phyloP scores from a whole-genome alignment of 1,140 invertebrate species.

The Drosophila simulans region DNA sequence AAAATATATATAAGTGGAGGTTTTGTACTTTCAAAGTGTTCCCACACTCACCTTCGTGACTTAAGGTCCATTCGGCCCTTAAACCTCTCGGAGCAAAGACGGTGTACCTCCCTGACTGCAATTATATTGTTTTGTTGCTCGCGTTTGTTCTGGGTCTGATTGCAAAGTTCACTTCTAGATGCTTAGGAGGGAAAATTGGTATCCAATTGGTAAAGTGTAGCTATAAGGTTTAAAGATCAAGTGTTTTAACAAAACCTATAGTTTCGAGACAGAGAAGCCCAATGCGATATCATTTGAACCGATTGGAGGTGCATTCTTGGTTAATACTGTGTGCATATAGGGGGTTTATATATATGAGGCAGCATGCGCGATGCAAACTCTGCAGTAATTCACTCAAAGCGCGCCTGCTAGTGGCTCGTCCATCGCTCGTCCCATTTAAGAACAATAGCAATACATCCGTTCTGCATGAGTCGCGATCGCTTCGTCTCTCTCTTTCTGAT shows the following conservation, averaged over 20 bases:
- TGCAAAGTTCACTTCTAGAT: too few species aligned
- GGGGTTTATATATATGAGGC: slow-evolving; percentile 4
- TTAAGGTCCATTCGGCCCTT: too few species aligned
- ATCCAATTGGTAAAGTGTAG: too few species aligned
- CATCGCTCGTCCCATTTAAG: background rate
- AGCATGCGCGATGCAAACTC: background rate
- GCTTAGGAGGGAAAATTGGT: too few species aligned
- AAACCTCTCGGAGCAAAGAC: too few species aligned
- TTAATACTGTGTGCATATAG: slow-evolving; percentile 24
- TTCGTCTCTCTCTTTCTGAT: background rate
- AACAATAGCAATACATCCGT: slow-evolving; percentile 5
- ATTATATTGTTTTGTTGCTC: too few species aligned
- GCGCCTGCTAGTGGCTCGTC: background rate
- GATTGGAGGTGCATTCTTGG: background rate
- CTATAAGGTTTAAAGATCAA: too few species aligned
- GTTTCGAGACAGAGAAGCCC: background rate
- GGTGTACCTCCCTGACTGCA: too few species aligned
- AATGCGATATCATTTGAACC: background rate
- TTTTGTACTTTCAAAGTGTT: background rate
- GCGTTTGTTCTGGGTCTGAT: background rate
- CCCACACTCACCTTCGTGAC: background rate
- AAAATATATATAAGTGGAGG: background rate
- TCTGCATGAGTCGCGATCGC: background rate
- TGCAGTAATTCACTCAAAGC: background rate
- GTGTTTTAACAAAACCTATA: background rate